Evolutionary conservation across 2,797 vertebrate genomes (phyloP).

Genomic region (Sebastes vulpes): DNA sequence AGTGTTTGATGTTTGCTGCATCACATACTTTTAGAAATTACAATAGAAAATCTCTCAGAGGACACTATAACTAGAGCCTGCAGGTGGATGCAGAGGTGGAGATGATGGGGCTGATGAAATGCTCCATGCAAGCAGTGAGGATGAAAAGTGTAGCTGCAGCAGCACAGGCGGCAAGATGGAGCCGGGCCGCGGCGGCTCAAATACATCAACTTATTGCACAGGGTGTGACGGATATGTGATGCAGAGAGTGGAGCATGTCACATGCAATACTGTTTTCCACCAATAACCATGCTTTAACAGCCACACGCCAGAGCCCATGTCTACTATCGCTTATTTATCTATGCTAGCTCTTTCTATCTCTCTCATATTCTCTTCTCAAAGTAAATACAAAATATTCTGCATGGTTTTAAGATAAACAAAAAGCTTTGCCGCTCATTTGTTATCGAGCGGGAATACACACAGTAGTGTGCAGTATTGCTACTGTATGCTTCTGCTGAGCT

Average conservation of each 20-base stretch:
- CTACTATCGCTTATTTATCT: neutral
- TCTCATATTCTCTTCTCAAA: neutral
- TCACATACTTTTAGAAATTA: too few species aligned
- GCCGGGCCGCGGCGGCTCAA: neutral
- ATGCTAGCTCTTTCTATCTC: neutral
- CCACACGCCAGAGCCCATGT: neutral
- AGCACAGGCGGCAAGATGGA: neutral
- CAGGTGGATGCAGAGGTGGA: neutral
- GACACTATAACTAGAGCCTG: too few species aligned
- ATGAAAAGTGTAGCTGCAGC: neutral
- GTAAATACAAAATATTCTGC: neutral
- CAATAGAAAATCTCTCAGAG: too few species aligned
- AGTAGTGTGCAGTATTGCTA: neutral
- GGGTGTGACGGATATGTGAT: neutral
- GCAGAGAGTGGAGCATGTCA: neutral
- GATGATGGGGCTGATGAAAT: neutral
- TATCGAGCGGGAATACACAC: neutral
- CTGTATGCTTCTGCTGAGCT: conserved; percentile 29
- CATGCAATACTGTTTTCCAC: neutral
- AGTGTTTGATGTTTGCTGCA: too few species aligned
- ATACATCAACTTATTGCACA: neutral
- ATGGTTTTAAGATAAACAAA: neutral
- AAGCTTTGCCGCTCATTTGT: neutral
- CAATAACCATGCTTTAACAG: neutral
- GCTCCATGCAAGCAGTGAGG: neutral